Percentiles rank a stretch among this genome's conserved stretches.
Conservation (phyloP, 2,888 invertebrate genomes). For the Macaria notata region DNA sequence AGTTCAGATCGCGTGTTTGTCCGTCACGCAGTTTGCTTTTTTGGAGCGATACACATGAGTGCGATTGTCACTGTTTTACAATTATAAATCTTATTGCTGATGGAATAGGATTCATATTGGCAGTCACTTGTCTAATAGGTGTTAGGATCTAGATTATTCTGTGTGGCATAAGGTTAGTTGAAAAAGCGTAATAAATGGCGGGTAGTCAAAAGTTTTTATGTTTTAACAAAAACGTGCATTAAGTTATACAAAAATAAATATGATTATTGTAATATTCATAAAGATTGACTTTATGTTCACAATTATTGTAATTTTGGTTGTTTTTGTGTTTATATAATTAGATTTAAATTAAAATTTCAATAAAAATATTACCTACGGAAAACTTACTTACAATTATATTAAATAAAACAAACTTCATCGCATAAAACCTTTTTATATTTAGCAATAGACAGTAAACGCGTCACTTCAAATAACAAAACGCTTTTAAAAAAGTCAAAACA, state of each 20-base stretch:
- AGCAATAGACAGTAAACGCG: no score
- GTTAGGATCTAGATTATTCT: slow-evolving; percentile 15
- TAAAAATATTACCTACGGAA: no score
- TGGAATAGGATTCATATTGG: slow-evolving; percentile 18
- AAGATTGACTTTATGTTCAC: no score
- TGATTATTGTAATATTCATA: no score
- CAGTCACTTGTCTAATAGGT: not conserved
- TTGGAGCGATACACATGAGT: slow-evolving; percentile 35
- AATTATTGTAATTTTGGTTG: no score
- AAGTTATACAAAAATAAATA: no score
- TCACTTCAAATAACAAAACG: not conserved
- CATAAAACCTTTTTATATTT: no score
- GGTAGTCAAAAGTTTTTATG: slow-evolving; percentile 11
- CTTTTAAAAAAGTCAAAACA: not conserved
- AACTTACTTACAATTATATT: no score
- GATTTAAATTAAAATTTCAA: no score
- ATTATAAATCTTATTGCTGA: slow-evolving; percentile 24
- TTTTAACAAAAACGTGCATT: no score
- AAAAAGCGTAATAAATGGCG: slow-evolving; percentile 9
- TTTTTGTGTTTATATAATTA: no score
- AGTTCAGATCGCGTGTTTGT: slow-evolving; percentile 28
- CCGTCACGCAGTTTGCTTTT: slow-evolving; percentile 47
- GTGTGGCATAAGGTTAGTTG: slow-evolving; percentile 7
- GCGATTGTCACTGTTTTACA: slow-evolving; percentile 24
- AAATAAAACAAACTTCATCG: no score